A percentile compares a stretch with the other conserved stretches of the same genome.
phyloP scores from a whole-genome alignment of 1,140 invertebrate species.

The Tetragnatha versicolor region DNA sequence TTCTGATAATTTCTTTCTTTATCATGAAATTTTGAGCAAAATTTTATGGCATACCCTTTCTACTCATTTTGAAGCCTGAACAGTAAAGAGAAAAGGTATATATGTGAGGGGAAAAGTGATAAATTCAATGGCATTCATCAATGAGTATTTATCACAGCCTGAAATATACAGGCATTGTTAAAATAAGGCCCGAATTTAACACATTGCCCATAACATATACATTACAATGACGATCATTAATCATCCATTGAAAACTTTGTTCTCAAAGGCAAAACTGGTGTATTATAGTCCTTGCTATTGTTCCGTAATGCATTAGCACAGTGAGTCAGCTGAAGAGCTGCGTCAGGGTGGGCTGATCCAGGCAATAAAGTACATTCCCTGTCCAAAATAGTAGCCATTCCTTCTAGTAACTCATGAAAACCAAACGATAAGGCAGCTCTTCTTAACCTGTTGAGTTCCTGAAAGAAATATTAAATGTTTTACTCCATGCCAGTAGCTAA shows the following conservation, averaged over 20 bases:
- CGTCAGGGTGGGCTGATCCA: conserved; percentile 81
- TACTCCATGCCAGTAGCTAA: neutral
- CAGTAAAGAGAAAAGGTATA: too few relatives aligned
- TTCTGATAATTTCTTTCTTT: too few relatives aligned
- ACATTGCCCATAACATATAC: neutral
- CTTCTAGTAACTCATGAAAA: conserved; percentile 71
- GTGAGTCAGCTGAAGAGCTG: conserved; percentile 87
- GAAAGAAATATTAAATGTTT: conserved; percentile 22
- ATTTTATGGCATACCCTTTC: too few relatives aligned
- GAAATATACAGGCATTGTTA: too few relatives aligned
- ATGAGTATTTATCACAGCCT: too few relatives aligned
- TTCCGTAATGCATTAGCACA: conserved; percentile 75
- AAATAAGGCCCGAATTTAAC: too few relatives aligned
- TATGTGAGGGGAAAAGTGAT: too few relatives aligned
- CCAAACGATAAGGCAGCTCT: conserved; percentile 88
- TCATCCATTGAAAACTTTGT: conserved; percentile 52
- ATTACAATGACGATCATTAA: neutral
- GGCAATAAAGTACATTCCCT: conserved; percentile 85
- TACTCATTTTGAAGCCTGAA: too few relatives aligned
- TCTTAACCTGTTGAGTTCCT: conserved; percentile 90
- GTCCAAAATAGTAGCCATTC: conserved; percentile 76
- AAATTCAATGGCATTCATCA: too few relatives aligned
- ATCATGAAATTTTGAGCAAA: too few relatives aligned
- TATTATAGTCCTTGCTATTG: conserved; percentile 60
- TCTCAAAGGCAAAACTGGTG: conserved; percentile 35